Evolutionary conservation across 2,888 invertebrate species (phyloP), one percentile per base, ranked within the genome.

Genomic region (Pasiphila rectangulata): DNA sequence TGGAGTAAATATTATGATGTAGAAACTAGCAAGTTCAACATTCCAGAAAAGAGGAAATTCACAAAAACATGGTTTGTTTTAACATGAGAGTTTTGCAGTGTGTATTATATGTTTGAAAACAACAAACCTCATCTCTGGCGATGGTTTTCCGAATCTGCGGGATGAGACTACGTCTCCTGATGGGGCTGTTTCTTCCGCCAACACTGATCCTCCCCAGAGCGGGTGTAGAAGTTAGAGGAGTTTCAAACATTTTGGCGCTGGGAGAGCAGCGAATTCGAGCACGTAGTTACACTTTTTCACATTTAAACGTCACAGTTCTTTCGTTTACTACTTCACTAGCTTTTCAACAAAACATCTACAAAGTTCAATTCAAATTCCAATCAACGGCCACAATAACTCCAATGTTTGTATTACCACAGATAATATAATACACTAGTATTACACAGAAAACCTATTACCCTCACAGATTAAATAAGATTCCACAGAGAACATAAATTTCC

Each of bases 101-200:
- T n/a, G n/a, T n/a, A n/a, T n/a, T n/a, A 21, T 6, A 21, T 21
- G 2, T 21, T 21, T 16, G 21, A 20, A 36, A 15, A 1, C 2
- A 4, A 59, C 67, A 49, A 63, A 85, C 86, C 79, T 85, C 86
- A 51, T 78, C 70, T 64, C 64, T 73, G 23, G 57, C 42, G 23
- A 61, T 62, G 38, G 66, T 58, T 46, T 67, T 61, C 30, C 72
- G 65, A 38, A 51, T 65, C 48, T 80, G 75, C 0, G 80, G 75
- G 40, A 83, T 72, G 10, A 85, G 73, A 69, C 81, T 86, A 46
- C 86, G 69, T 47, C 83, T 74, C 51, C 64, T 65, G 29, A 79
- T 68, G 13, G 82, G 72, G 61, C 66, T 74, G 45, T 62, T 81
- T 49, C 78, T 84, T 75, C 83, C 86, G 81, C 83, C 81, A 80